Conservation (phyloP, 2,797 vertebrate species). For the Fratercula arctica region DNA sequence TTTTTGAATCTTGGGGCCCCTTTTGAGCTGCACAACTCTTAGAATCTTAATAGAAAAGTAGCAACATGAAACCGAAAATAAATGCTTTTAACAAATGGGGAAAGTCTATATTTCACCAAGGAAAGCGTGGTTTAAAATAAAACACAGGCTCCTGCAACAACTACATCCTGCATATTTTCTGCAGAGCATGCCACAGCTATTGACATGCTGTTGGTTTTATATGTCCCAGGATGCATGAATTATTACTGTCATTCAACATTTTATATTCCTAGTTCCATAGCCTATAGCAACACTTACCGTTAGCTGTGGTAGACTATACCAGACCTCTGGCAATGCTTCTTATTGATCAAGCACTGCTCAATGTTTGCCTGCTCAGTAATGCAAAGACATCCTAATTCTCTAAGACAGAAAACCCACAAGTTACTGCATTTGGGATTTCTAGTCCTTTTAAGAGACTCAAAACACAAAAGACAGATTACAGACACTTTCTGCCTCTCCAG, state of each 20-base stretch:
- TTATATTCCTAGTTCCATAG: constrained; percentile 70
- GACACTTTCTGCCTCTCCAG: background rate
- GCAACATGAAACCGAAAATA: background rate
- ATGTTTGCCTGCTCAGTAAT: constrained; percentile 47
- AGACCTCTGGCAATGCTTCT: constrained; percentile 56
- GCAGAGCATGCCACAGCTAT: constrained; percentile 63
- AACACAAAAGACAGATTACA: background rate
- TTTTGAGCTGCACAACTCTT: background rate
- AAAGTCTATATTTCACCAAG: constrained; percentile 41
- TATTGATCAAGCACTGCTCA: constrained; percentile 67
- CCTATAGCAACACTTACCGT: constrained; percentile 65
- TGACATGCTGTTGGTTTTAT: constrained; percentile 73
- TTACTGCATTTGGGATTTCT: constrained; percentile 10
- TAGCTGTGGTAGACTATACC: constrained; percentile 43
- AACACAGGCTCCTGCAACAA: constrained; percentile 21
- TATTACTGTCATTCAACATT: constrained; percentile 75
- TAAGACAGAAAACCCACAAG: constrained; percentile 34
- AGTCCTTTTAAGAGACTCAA: constrained; percentile 25
- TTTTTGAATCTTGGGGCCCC: constrained; percentile 11
- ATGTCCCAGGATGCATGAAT: constrained; percentile 74
- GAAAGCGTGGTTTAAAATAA: constrained; percentile 46
- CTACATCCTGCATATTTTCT: constrained; percentile 68
- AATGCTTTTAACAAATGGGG: constrained; percentile 26
- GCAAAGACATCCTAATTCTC: constrained; percentile 66
- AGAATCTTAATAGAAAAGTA: constrained; percentile 45